These are phyloP conservation scores for Chaitophorus viminalis DNA, from an alignment of 2,888 invertebrate species.

Conservation along the genomic window DNA sequence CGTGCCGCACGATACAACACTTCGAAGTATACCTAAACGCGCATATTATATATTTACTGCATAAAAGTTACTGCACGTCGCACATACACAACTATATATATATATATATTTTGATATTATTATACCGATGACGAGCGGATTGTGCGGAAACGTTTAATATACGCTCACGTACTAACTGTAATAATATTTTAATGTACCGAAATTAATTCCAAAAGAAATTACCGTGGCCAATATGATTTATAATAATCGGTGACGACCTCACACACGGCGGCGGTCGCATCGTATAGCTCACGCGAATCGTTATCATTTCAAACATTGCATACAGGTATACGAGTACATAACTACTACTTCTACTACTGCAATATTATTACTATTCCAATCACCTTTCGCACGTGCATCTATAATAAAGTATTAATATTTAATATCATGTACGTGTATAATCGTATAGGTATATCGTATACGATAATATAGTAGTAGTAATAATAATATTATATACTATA, in stretches of 20 bases:
- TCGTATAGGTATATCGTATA: no score
- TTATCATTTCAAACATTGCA: constrained; percentile 5
- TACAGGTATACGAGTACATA: neutral
- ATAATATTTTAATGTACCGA: neutral
- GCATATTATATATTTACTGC: neutral
- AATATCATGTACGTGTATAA: no score
- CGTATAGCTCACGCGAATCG: constrained; percentile 22
- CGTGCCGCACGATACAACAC: neutral
- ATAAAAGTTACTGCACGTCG: neutral
- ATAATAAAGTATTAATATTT: no score
- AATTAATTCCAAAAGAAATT: neutral
- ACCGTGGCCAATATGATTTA: neutral
- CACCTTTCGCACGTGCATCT: neutral
- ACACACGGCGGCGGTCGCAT: neutral
- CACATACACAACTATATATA: no score
- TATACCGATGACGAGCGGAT: neutral
- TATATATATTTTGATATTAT: no score
- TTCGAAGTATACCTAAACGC: no score
- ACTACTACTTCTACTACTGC: no score
- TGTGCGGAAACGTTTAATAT: no score
- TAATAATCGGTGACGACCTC: neutral
- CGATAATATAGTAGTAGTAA: neutral
- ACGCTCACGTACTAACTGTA: neutral
- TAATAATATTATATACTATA: constrained; percentile 3
- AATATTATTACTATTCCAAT: neutral